phyloP scores from a whole-genome alignment of 1,140 invertebrate species.

The Microplitis mediator region DNA sequence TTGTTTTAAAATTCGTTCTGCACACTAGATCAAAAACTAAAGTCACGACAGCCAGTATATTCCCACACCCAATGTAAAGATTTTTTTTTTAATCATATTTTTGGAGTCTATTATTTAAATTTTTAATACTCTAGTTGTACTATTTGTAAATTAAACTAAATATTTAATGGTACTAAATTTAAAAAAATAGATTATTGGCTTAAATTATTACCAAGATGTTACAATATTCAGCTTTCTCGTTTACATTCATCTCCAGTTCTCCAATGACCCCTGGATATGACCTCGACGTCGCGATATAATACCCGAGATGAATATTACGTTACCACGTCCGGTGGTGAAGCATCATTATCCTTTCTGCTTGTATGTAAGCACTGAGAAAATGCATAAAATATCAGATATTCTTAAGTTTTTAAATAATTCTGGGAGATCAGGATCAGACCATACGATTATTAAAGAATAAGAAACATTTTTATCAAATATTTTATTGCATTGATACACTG shows the following conservation, averaged over 20 bases:
- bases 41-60: neutral
- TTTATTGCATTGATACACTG: too few species aligned
- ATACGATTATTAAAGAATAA: too few species aligned
- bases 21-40: neutral
- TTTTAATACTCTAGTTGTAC: too few species aligned
- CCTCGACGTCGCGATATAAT: slow-evolving; percentile 25
- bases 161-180: too few species aligned
- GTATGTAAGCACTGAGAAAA: neutral
- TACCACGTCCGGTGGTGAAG: slow-evolving; percentile 6
- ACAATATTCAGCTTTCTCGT: slow-evolving; percentile 10
- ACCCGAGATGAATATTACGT: slow-evolving; percentile 34
- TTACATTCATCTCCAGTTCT: slow-evolving; percentile 35
- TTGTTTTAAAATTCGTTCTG: neutral
- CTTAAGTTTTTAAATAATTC: too few species aligned
- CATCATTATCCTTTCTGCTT: slow-evolving; percentile 14
- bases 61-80: neutral
- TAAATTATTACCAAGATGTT: neutral
- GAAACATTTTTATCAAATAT: too few species aligned
- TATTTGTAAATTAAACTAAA: too few species aligned
- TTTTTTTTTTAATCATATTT: too few species aligned
- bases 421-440: too few species aligned
- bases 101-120: too few species aligned
- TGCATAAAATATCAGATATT: neutral
- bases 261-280: slow-evolving; percentile 28
- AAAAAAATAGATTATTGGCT: neutral